phyloP scores from a whole-genome alignment of 2,113 vertebrate genomes.

The Sylvietta virens region DNA sequence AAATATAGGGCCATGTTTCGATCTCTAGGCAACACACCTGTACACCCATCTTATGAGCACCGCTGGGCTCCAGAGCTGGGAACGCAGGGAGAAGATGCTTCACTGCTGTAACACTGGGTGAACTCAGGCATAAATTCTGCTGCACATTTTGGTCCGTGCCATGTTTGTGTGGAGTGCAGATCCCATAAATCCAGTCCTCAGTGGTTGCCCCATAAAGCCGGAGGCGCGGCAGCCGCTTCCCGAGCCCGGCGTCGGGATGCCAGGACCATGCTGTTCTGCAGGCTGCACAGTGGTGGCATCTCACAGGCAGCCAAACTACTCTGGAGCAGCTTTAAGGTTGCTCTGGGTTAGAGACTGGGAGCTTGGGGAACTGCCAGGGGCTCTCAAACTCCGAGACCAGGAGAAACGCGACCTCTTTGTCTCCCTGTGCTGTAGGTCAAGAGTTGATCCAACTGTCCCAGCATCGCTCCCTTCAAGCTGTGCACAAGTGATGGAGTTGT shows the following conservation, averaged over 20 bases:
- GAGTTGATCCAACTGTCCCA: fast-evolving
- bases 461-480: fast-evolving
- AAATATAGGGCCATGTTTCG: neutral
- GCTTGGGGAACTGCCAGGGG: neutral
- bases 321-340: neutral
- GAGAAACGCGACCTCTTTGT: neutral
- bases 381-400: neutral
- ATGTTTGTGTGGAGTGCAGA: fast-evolving
- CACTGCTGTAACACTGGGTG: neutral
- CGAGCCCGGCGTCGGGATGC: fast-evolving
- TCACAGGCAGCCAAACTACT: neutral
- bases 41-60: neutral
- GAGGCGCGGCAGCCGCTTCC: neutral
- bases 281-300: neutral
- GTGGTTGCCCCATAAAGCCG: fast-evolving
- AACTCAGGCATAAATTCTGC: neutral
- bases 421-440: neutral
- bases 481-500: neutral
- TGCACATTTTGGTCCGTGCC: neutral
- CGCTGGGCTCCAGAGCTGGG: neutral
- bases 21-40: constrained; percentile 33
- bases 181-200: neutral
- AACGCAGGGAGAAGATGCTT: neutral
- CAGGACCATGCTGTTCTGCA: neutral
- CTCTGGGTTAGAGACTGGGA: neutral